A percentile compares a stretch with the other conserved stretches of the same genome.
Conservation (phyloP, 53 echinoderm and acorn worm genomes). For the Pentamera pediparva region DNA sequence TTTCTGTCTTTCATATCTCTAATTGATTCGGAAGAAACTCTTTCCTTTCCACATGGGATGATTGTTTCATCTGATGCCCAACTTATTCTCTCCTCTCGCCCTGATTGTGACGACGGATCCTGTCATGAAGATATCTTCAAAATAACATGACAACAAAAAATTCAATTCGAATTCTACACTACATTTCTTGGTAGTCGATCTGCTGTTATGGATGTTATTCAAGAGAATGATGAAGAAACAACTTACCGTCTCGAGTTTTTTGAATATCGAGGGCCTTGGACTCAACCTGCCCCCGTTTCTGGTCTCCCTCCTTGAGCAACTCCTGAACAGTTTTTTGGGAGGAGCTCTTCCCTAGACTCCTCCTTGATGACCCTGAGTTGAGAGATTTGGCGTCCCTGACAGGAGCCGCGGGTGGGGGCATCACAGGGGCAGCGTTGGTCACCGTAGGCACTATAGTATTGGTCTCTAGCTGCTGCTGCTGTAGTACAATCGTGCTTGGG, state of each 20-base stretch:
- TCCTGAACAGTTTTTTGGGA: slow-evolving; percentile 27
- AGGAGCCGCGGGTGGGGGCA: neutral
- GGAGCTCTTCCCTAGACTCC: neutral
- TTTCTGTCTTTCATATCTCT: too few relatives aligned
- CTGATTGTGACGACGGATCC: too few relatives aligned
- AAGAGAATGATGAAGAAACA: too few relatives aligned
- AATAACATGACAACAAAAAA: too few relatives aligned
- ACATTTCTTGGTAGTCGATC: too few relatives aligned
- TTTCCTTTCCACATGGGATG: too few relatives aligned
- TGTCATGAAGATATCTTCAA: too few relatives aligned
- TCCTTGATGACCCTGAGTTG: neutral
- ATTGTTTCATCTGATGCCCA: too few relatives aligned
- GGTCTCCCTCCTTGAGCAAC: slow-evolving; percentile 25
- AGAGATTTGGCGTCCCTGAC: neutral
- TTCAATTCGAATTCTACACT: too few relatives aligned
- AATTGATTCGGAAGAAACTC: too few relatives aligned
- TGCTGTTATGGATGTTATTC: too few relatives aligned
- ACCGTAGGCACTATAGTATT: slow-evolving; percentile 18
- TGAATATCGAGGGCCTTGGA: neutral
- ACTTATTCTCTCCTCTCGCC: too few relatives aligned
- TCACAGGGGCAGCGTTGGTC: neutral
- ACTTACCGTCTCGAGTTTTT: slow-evolving; percentile 30
- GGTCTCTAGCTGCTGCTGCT: slow-evolving; percentile 5
- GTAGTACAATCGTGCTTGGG: slow-evolving; percentile 7
- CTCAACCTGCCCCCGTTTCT: slow-evolving; percentile 24